Evolutionary conservation across 2,888 invertebrate genomes (phyloP), one percentile per base, ranked within the genome.

Genomic region (Pheosia gnoma): DNA sequence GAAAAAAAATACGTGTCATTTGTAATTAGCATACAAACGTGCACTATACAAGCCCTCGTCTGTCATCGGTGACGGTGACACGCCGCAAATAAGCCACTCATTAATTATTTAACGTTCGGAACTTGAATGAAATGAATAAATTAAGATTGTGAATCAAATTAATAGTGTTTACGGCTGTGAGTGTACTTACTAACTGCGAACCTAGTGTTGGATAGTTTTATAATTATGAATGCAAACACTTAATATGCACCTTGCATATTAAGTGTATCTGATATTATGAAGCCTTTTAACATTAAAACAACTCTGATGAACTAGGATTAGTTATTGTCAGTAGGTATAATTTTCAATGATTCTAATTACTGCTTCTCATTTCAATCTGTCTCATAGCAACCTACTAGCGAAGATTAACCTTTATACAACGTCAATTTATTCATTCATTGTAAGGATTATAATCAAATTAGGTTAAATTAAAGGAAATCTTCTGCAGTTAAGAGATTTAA

Each of bases 1-100:
- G 72, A 71, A 75, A 71, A 75, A 73, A 72, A 65, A 59, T 62
- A 62, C 62, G 60, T 69, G 62, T 65, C 66, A 57, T 36, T 59
- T 65, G 65, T 79, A 80, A 88, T 89, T 89, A 87, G 71, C 89
- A 89, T 89, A 89, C 89, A 89, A 90, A 89, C 87, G 88, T 75
- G 72, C 73, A 75, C 25, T 36, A 25, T 36, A 59, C 54, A 51
- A 43, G 59, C 57, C 63, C 68, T 75, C 69, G 72, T 76, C 76
- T 79, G 79, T 79, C 82, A 72, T 70, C 70, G 61, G 72, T 63
- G 74, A 75, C 72, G 61, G 73, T 77, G 81, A 80, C 79, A 80
- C 74, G 65, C 78, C 71, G 74, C 74, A 78, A 78, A 80, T 81
- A 77, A 76, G 70, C 57, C 57, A 57, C 80, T 86, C 81, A 83